Conservation (phyloP, 2,888 invertebrate genomes). For the Deilephila elpenor region DNA sequence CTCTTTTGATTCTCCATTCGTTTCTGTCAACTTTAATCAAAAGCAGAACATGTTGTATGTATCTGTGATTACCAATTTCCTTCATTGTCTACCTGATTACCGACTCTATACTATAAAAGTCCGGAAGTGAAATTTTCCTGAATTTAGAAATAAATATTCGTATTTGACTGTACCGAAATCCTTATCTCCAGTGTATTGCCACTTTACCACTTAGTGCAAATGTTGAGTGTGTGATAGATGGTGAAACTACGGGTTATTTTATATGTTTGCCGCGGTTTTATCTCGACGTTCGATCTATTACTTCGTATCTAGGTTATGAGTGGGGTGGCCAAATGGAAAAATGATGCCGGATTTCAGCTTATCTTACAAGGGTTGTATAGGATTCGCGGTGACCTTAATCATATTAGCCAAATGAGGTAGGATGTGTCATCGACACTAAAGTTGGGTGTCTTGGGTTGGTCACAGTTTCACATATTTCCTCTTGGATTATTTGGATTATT, state of each 20-base stretch:
- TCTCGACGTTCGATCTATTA: slow-evolving; percentile 31
- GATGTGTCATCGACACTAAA: not conserved
- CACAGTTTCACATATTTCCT: too few species aligned
- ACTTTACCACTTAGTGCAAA: slow-evolving; percentile 28
- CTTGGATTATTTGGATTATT: too few species aligned
- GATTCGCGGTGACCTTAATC: not conserved
- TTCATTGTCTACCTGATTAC: too few species aligned
- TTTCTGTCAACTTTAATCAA: too few species aligned
- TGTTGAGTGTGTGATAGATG: slow-evolving; percentile 31
- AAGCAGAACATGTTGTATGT: too few species aligned
- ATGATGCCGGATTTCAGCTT: slow-evolving; percentile 16
- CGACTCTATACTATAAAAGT: too few species aligned
- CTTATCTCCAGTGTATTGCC: slow-evolving; percentile 23
- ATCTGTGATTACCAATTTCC: too few species aligned
- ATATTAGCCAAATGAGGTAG: not conserved
- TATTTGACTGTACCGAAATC: slow-evolving; percentile 11
- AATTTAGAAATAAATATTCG: not conserved
- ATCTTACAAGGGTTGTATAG: not conserved
- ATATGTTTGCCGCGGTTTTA: slow-evolving; percentile 28
- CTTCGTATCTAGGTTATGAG: slow-evolving; percentile 25
- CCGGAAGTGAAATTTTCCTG: too few species aligned
- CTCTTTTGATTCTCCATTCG: too few species aligned
- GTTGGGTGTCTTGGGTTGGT: too few species aligned
- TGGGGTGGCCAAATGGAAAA: slow-evolving; percentile 28
- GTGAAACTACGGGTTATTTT: slow-evolving; percentile 28